Percentiles rank a stretch among this genome's conserved stretches.
Evolutionary conservation across 2,888 invertebrate species (phyloP).

Genomic region (Scaptomyza polygonia): DNA sequence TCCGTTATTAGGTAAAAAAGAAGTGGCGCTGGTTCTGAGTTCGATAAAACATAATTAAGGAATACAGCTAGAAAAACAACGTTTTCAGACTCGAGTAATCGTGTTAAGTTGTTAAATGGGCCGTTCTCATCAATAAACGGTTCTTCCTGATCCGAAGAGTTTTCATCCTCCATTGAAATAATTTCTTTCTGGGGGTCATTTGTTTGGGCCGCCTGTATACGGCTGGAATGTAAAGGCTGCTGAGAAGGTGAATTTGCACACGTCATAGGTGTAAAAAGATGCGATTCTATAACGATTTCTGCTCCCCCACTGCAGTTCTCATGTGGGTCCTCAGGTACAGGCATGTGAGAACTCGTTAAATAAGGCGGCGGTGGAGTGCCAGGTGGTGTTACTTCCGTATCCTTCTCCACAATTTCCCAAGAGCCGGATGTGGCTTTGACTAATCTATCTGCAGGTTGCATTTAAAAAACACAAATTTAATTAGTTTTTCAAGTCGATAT

Average conservation of each 20-base stretch:
- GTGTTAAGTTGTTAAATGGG: conserved; percentile 93
- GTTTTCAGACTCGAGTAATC: conserved; percentile 91
- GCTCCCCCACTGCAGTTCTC: conserved; percentile 56
- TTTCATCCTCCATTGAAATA: conserved; percentile 98
- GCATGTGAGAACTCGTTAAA: conserved; percentile 78
- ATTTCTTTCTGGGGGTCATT: conserved; percentile 89
- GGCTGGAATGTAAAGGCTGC: conserved; percentile 74
- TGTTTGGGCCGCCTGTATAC: conserved; percentile 82
- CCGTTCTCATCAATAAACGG: conserved; percentile 92
- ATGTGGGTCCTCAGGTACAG: conserved; percentile 70
- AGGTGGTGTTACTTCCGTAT: conserved; percentile 88
- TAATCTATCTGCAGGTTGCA: conserved; percentile 75
- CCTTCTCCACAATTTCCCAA: conserved; percentile 84
- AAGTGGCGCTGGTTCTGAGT: conserved; percentile 90
- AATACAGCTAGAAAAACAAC: conserved; percentile 96
- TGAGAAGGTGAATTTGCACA: conserved; percentile 65
- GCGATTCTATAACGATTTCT: conserved; percentile 76
- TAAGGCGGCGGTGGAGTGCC: conserved; percentile 96
- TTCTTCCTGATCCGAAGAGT: conserved; percentile 94
- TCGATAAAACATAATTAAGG: conserved; percentile 94
- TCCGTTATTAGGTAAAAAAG: conserved; percentile 95
- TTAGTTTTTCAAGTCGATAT: too few species aligned
- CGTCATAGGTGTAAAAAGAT: conserved; percentile 76
- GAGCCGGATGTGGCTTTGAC: conserved; percentile 84
- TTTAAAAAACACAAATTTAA: neutral